These are phyloP conservation scores for Pterophyllum scalare DNA, from an alignment of 2,113 vertebrate genomes.

Conservation along the genomic window DNA sequence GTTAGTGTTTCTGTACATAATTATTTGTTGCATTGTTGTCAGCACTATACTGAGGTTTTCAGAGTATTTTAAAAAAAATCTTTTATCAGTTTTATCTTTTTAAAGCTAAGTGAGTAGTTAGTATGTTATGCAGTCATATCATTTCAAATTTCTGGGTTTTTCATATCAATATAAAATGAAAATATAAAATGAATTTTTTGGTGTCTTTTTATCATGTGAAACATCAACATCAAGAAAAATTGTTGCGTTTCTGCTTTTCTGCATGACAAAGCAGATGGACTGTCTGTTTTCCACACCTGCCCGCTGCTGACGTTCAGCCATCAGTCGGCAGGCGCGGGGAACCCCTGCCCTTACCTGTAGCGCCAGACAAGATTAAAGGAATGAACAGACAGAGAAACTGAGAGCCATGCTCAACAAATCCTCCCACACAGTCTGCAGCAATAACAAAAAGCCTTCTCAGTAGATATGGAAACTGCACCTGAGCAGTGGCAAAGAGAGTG, in stretches of 20 bases:
- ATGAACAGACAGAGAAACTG: constrained; percentile 56
- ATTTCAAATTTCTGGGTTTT: not conserved
- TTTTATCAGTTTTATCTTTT: not conserved
- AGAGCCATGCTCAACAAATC: constrained; percentile 66
- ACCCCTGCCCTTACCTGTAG: constrained; percentile 66
- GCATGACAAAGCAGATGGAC: constrained; percentile 39
- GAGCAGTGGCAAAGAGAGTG: not conserved
- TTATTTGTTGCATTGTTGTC: not conserved
- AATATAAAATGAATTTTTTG: too few relatives aligned
- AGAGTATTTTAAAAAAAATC: too few relatives aligned
- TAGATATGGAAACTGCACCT: constrained; percentile 15
- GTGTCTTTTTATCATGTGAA: not conserved
- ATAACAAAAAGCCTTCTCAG: constrained; percentile 68
- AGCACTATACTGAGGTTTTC: not conserved
- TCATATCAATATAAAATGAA: not conserved
- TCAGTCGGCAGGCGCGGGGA: constrained; percentile 54
- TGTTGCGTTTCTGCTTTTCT: not conserved
- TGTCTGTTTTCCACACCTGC: constrained; percentile 73
- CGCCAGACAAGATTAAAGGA: constrained; percentile 80
- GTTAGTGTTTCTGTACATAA: not conserved
- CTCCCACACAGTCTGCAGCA: constrained; percentile 72
- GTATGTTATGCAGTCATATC: not conserved
- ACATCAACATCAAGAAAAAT: not conserved
- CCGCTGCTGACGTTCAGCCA: constrained; percentile 53
- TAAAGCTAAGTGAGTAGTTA: not conserved